A percentile compares a stretch with the other conserved stretches of the same genome.
Conservation (phyloP, 2,888 invertebrate genomes). For the Argyresthia albistria region DNA sequence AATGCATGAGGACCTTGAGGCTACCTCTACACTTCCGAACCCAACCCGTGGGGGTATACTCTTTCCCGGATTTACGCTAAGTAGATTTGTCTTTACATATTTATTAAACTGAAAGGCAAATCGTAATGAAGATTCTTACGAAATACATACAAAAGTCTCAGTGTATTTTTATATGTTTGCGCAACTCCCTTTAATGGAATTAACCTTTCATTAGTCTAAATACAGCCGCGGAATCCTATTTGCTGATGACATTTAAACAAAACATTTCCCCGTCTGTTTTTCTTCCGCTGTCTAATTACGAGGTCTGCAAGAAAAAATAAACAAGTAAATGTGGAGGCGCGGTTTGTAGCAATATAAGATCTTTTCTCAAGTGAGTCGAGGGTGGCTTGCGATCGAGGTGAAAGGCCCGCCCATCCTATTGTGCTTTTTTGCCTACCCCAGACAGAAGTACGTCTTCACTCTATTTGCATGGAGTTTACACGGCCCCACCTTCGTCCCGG, state of each 20-base stretch:
- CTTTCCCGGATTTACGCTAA: background rate
- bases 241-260: background rate
- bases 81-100: no score
- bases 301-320: background rate
- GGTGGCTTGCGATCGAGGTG: background rate
- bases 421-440: slow-evolving; percentile 7
- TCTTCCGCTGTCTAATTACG: background rate
- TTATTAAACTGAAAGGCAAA: no score
- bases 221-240: background rate
- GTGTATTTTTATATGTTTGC: no score
- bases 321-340: background rate
- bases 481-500: slow-evolving; percentile 3
- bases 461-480: slow-evolving; percentile 11
- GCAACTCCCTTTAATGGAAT: no score
- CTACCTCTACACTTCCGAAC: slow-evolving; percentile 4
- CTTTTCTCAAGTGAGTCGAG: slow-evolving; percentile 1
- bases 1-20: slow-evolving; percentile 39
- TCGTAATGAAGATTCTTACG: no score
- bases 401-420: background rate
- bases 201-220: background rate
- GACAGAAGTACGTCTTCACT: slow-evolving; percentile 3
- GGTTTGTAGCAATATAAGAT: background rate
- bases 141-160: no score
- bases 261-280: slow-evolving; percentile 1
- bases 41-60: background rate